A percentile compares a stretch with the other conserved stretches of the same genome.
These are phyloP conservation scores for Carduelis carduelis DNA, from an alignment of 2,797 vertebrate species.

Conservation along the genomic window DNA sequence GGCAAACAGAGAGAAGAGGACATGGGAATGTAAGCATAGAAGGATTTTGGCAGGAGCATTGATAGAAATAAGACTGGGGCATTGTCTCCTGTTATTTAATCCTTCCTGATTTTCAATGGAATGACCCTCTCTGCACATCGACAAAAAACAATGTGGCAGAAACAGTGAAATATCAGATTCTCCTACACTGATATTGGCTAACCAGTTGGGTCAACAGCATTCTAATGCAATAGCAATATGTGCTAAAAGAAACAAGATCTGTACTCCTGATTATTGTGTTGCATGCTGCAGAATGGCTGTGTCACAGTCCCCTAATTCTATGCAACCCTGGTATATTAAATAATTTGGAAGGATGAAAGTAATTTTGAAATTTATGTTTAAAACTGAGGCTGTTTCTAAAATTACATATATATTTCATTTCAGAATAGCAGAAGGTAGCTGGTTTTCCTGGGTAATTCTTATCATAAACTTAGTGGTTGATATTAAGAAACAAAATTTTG, in stretches of 20 bases:
- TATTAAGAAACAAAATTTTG: conserved; percentile 46
- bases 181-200: neutral
- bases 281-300: neutral
- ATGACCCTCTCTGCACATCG: neutral
- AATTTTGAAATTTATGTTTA: neutral
- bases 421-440: neutral
- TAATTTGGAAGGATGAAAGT: neutral
- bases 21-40: neutral
- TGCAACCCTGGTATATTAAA: neutral
- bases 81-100: neutral
- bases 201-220: neutral
- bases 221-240: neutral
- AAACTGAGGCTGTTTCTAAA: neutral
- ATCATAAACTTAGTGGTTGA: neutral
- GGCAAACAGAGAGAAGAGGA: neutral
- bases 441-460: neutral
- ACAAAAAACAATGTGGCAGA: neutral
- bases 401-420: neutral
- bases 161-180: neutral
- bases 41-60: neutral
- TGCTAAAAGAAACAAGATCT: neutral
- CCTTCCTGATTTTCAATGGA: neutral
- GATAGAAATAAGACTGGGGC: neutral
- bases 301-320: neutral
- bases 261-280: neutral